A percentile compares a stretch with the other conserved stretches of the same genome.
These are phyloP conservation scores for Oceanites oceanicus DNA, from an alignment of 2,113 vertebrate species.

Conservation along the genomic window DNA sequence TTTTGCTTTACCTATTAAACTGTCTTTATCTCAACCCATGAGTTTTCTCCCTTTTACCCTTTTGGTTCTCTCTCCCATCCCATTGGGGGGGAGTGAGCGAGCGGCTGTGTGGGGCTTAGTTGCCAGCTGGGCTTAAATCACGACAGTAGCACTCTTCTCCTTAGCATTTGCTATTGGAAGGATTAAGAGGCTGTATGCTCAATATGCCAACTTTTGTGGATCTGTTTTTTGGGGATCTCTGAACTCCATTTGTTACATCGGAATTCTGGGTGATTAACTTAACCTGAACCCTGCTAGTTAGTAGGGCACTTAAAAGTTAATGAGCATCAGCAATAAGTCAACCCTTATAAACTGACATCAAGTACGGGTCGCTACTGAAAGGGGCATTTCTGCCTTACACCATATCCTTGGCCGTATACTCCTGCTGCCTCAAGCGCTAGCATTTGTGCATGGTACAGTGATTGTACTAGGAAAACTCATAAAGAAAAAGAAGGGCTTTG, in stretches of 20 bases:
- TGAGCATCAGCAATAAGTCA: neutral
- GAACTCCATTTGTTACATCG: neutral
- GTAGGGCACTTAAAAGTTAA: neutral
- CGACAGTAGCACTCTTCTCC: neutral
- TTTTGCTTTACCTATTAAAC: too few relatives aligned
- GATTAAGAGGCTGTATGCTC: neutral
- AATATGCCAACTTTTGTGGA: neutral
- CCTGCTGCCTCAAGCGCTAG: neutral
- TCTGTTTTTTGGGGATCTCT: accelerated
- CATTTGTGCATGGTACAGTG: neutral
- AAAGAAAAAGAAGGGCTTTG: neutral
- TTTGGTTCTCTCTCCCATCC: too few relatives aligned
- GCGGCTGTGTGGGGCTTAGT: too few relatives aligned
- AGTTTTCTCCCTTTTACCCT: too few relatives aligned
- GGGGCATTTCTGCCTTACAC: neutral
- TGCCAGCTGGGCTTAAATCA: too few relatives aligned
- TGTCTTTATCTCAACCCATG: too few relatives aligned
- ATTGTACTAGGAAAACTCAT: neutral
- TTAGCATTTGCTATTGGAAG: neutral
- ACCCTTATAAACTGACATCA: neutral
- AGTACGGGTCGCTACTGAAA: neutral
- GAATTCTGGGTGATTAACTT: neutral
- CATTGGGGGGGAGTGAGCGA: too few relatives aligned
- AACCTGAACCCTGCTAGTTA: neutral
- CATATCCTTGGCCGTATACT: accelerated